Evolutionary conservation across 2,797 vertebrate genomes (phyloP).

Genomic region (Sebastes melanostomus): DNA sequence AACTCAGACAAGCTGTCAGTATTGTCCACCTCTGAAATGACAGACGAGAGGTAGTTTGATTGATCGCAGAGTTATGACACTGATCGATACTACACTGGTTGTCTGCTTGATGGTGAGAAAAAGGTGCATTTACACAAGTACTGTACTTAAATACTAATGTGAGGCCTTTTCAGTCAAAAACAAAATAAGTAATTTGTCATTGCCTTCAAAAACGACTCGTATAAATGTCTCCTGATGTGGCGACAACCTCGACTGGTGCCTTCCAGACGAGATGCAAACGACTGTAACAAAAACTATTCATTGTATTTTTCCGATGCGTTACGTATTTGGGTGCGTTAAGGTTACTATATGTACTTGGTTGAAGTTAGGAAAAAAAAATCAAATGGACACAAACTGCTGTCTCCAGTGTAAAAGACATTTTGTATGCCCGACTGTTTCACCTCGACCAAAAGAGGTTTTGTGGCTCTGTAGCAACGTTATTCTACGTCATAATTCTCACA

Average conservation of each 20-base stretch:
- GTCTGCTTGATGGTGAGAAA: neutral
- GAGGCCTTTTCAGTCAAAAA: neutral
- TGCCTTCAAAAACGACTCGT: neutral
- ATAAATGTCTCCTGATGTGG: neutral
- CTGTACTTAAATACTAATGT: neutral
- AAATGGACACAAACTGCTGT: neutral
- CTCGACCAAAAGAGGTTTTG: neutral
- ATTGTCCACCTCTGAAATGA: neutral
- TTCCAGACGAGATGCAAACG: too few species aligned
- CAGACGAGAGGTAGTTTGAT: constrained; percentile 4
- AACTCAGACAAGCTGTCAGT: neutral
- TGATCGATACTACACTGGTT: neutral
- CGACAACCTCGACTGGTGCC: too few species aligned
- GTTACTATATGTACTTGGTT: neutral
- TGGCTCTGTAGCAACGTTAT: neutral
- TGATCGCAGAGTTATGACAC: neutral
- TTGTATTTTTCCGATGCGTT: neutral
- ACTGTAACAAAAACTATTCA: neutral
- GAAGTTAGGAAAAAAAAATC: too few species aligned
- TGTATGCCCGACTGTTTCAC: neutral
- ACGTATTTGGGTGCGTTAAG: neutral
- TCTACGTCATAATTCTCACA: neutral
- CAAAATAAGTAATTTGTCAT: too few species aligned
- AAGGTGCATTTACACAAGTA: neutral
- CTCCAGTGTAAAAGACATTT: neutral